These are phyloP conservation scores for Ascaphus truei DNA, from an alignment of 2,113 vertebrate genomes.

Conservation along the genomic window DNA sequence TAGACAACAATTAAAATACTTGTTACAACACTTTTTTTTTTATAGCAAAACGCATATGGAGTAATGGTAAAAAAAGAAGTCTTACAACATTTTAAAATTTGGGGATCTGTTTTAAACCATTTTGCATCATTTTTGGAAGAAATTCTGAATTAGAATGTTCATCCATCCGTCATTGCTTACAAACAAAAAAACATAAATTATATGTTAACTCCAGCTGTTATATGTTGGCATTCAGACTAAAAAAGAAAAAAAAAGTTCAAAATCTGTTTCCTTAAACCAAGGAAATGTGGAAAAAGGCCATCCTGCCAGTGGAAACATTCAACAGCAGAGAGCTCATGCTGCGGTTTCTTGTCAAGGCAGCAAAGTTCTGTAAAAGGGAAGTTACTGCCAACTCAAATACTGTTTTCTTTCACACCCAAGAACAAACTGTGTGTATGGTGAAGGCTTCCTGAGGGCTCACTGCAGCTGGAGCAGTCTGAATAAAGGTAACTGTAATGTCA, in stretches of 20 bases:
- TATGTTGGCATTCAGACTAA: slow-evolving; percentile 72
- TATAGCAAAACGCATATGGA: too few species aligned
- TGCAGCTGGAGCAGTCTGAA: slow-evolving; percentile 86
- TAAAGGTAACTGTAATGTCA: slow-evolving; percentile 87
- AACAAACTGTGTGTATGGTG: slow-evolving; percentile 76
- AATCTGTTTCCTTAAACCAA: slow-evolving; percentile 97
- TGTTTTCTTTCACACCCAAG: slow-evolving; percentile 81
- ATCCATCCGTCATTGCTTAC: slow-evolving; percentile 48
- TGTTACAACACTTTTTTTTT: too few species aligned
- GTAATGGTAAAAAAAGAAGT: too few species aligned
- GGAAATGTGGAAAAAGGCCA: slow-evolving; percentile 94
- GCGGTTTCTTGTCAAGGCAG: slow-evolving; percentile 93
- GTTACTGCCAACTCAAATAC: slow-evolving; percentile 90
- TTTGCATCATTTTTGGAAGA: slow-evolving; percentile 47
- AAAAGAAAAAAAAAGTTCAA: slow-evolving; percentile 68
- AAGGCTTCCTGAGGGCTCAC: slow-evolving; percentile 89
- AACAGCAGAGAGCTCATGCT: slow-evolving; percentile 72
- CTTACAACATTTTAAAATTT: too few species aligned
- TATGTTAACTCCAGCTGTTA: slow-evolving; percentile 67
- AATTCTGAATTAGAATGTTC: slow-evolving; percentile 58
- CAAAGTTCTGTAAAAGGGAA: slow-evolving; percentile 85
- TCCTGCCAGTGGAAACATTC: slow-evolving; percentile 81
- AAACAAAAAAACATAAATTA: slow-evolving; percentile 59
- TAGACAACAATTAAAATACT: too few species aligned
- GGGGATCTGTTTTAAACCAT: too few species aligned